Evolutionary conservation across 2,113 vertebrate species (phyloP), one percentile per base, ranked within the genome.

Genomic region (Sisor rabdophorus): DNA sequence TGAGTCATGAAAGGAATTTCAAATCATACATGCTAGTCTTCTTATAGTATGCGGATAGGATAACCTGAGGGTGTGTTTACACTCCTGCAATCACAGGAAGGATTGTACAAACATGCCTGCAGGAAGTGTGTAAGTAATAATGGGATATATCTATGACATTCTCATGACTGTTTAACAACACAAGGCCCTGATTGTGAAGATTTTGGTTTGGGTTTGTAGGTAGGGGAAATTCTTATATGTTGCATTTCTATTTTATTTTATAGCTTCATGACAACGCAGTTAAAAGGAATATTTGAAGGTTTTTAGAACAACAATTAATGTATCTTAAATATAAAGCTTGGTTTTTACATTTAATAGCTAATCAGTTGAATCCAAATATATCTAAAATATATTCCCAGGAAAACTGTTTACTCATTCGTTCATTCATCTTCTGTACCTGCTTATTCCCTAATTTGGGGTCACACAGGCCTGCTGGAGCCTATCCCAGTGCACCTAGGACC

Each of bases 51-150:
- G 11, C 22, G 22, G 17, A 72, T 56, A 40, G 16, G 3, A 40
- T 72, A 56, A 24, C 70, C 70, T 6, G 70, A 24, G 70, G 30
- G 53, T 44, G 32, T 44, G n/a, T 11, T 30, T 32, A 71, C 28
- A 71, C 4, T 53, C 12, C 15, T 1, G 11, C 64, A 19, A 4
- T 22, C 44, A 28, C 24, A 50, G 47, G 70, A 71, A 56, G 6
- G 50, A 71, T n/a, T 55, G 70, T 56, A 2, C 30, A 40, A 40
- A 40, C 52, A 56, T 22, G 70, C 40, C 53, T 71, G 20, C 11
- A 56, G 70, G 70, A 71, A 55, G 53, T 44, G 12, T 56, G 30
- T 56, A 55, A 24, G 70, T 56, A 55, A 71, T 71, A 30, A 36
- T 22, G 53, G 53, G 56, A 72, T 2, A 26, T 58, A 28, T 32